Conservation (phyloP, 2,888 invertebrate genomes). For the Athalia rosae region DNA sequence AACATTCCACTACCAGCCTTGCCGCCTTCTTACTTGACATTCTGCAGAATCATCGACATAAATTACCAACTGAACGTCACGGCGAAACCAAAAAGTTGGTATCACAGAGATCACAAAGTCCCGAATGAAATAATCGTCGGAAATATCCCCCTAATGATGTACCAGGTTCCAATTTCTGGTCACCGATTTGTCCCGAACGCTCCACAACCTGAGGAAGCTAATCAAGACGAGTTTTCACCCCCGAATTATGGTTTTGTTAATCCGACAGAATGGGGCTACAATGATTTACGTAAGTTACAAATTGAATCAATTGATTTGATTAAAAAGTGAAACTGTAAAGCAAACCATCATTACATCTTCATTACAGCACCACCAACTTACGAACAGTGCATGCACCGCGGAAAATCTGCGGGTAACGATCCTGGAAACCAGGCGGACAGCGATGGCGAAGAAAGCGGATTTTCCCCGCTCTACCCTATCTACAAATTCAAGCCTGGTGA, state of each 20-base stretch:
- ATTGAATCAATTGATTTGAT: background rate
- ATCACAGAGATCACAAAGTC: constrained; percentile 17
- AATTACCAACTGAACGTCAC: constrained; percentile 25
- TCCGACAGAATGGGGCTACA: background rate
- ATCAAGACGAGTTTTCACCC: background rate
- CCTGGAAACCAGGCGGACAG: background rate
- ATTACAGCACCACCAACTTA: constrained; percentile 18
- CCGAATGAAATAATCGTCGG: constrained; percentile 11
- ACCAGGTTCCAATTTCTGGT: constrained; percentile 2
- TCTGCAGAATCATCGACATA: constrained; percentile 29
- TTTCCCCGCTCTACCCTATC: constrained; percentile 16
- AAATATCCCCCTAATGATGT: constrained; percentile 19
- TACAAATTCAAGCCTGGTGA: constrained; percentile 1
- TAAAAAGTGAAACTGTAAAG: background rate
- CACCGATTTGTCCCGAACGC: background rate
- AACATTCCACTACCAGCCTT: constrained; percentile 16
- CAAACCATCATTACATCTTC: background rate
- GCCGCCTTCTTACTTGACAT: constrained; percentile 19
- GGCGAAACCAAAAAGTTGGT: constrained; percentile 7
- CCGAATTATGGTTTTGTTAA: constrained; percentile 1
- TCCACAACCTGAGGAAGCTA: background rate
- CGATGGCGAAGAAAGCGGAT: background rate
- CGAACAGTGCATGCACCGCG: background rate
- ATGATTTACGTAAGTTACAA: constrained; percentile 4
- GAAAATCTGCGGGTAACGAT: background rate